These are phyloP conservation scores for Aphelinus certus DNA, from an alignment of 1,140 invertebrate genomes.

Conservation along the genomic window DNA sequence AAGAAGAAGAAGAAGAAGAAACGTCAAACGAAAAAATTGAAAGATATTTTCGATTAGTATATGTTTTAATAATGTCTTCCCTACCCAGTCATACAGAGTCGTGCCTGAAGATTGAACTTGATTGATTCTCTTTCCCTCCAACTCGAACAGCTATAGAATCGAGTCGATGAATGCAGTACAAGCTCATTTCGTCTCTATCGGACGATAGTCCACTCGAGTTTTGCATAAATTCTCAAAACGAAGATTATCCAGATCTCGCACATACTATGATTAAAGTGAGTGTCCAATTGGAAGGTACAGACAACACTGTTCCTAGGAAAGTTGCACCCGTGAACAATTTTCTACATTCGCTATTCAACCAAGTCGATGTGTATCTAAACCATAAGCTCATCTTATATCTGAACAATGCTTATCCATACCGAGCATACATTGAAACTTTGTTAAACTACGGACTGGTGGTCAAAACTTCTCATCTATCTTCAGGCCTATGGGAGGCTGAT, in stretches of 20 bases:
- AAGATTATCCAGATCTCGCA: no score
- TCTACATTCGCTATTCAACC: slow-evolving; percentile 60
- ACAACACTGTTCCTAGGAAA: slow-evolving; percentile 30
- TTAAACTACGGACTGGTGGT: slow-evolving; percentile 55
- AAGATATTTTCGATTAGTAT: neutral
- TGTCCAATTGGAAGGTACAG: slow-evolving; percentile 43
- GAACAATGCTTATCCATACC: slow-evolving; percentile 54
- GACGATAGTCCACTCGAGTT: slow-evolving; percentile 55
- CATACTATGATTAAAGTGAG: slow-evolving; percentile 48
- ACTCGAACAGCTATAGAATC: slow-evolving; percentile 60
- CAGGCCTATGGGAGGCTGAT: slow-evolving; percentile 46
- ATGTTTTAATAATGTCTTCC: slow-evolving; percentile 37
- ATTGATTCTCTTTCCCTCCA: slow-evolving; percentile 60
- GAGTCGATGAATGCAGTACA: slow-evolving; percentile 55
- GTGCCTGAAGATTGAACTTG: slow-evolving; percentile 55
- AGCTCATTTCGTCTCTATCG: slow-evolving; percentile 55
- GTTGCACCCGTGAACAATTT: slow-evolving; percentile 55
- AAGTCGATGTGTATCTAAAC: slow-evolving; percentile 61
- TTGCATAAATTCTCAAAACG: neutral
- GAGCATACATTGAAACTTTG: slow-evolving; percentile 62
- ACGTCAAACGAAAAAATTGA: neutral
- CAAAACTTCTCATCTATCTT: slow-evolving; percentile 56
- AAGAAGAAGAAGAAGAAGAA: no score
- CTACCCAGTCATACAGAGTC: slow-evolving; percentile 41
- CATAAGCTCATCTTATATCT: slow-evolving; percentile 56